Percentiles rank a stretch among this genome's conserved stretches.
These are phyloP conservation scores for Acanthopagrus latus DNA, from an alignment of 2,797 vertebrate genomes.

Conservation along the genomic window DNA sequence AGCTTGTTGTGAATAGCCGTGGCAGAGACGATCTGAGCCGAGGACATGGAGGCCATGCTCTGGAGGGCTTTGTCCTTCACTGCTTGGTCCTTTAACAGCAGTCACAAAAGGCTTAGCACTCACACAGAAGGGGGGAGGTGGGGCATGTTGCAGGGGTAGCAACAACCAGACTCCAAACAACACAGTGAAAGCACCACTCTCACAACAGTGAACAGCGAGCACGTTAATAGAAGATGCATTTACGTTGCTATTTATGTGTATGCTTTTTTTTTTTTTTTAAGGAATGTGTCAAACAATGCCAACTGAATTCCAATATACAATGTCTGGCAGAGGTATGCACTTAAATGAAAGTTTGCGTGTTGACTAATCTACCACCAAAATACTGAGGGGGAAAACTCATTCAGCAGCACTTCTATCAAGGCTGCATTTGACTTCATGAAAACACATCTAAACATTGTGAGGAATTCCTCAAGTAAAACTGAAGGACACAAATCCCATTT, in stretches of 20 bases:
- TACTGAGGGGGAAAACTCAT: constrained; percentile 47
- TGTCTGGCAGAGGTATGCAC: constrained; percentile 68
- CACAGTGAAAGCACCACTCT: constrained; percentile 69
- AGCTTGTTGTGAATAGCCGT: constrained; percentile 99
- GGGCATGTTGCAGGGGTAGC: constrained; percentile 73
- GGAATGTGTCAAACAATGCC: constrained; percentile 70
- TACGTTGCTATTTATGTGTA: constrained; percentile 56
- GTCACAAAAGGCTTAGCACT: constrained; percentile 90
- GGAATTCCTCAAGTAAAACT: constrained; percentile 66
- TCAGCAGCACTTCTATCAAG: constrained; percentile 70
- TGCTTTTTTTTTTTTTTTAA: constrained; percentile 46
- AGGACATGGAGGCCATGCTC: constrained; percentile 99
- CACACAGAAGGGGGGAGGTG: constrained; percentile 69
- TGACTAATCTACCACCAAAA: constrained; percentile 57
- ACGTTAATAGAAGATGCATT: constrained; percentile 69
- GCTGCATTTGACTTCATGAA: constrained; percentile 58
- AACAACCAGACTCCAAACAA: constrained; percentile 73
- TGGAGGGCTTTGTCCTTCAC: constrained; percentile 99
- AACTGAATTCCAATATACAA: constrained; percentile 68
- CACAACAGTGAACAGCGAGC: constrained; percentile 80
- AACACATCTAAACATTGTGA: constrained; percentile 63
- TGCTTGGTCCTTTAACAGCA: constrained; percentile 98
- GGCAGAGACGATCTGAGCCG: constrained; percentile 99
- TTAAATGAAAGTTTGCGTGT: constrained; percentile 64
- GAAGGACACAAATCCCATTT: constrained; percentile 63